Conservation (phyloP, 2,888 invertebrate species). For the Metellina segmentata region DNA sequence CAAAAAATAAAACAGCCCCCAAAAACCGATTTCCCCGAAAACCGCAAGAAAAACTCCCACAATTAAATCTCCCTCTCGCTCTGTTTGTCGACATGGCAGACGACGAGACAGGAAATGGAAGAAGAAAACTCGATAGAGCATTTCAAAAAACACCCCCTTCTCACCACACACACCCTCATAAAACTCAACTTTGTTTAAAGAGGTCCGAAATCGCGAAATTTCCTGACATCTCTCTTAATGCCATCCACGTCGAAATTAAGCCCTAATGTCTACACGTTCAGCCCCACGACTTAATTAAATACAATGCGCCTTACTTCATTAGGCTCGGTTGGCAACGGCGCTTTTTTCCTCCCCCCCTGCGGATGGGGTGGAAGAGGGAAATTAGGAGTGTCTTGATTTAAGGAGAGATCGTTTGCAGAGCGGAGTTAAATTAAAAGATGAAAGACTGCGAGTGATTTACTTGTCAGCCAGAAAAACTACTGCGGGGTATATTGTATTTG, state of each 20-base stretch:
- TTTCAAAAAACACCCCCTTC: background rate
- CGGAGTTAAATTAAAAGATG: slow-evolving; percentile 39
- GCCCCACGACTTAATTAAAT: slow-evolving; percentile 55
- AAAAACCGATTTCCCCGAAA: slow-evolving; percentile 14
- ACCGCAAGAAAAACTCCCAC: slow-evolving; percentile 52
- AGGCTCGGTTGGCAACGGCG: slow-evolving; percentile 26
- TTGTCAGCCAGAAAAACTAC: background rate
- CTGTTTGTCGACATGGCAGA: slow-evolving; percentile 41
- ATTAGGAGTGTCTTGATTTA: slow-evolving; percentile 50
- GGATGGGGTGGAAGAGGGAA: slow-evolving; percentile 15
- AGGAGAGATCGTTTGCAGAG: slow-evolving; percentile 37
- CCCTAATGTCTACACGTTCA: slow-evolving; percentile 59
- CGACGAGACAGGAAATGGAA: background rate
- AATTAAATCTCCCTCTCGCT: slow-evolving; percentile 46
- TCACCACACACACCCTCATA: background rate
- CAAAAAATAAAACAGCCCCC: slow-evolving; percentile 9
- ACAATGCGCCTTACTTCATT: slow-evolving; percentile 60
- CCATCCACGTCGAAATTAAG: slow-evolving; percentile 71
- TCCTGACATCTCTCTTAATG: slow-evolving; percentile 60
- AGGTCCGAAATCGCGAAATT: slow-evolving; percentile 43
- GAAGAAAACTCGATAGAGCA: background rate
- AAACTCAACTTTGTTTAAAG: slow-evolving; percentile 56
- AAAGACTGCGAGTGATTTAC: slow-evolving; percentile 17
- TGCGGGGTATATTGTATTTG: background rate
- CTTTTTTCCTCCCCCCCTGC: background rate